Percentiles rank a stretch among this genome's conserved stretches.
Evolutionary conservation across 1,140 invertebrate genomes (phyloP).

Genomic region (Trichomalopsis sarcophagae): DNA sequence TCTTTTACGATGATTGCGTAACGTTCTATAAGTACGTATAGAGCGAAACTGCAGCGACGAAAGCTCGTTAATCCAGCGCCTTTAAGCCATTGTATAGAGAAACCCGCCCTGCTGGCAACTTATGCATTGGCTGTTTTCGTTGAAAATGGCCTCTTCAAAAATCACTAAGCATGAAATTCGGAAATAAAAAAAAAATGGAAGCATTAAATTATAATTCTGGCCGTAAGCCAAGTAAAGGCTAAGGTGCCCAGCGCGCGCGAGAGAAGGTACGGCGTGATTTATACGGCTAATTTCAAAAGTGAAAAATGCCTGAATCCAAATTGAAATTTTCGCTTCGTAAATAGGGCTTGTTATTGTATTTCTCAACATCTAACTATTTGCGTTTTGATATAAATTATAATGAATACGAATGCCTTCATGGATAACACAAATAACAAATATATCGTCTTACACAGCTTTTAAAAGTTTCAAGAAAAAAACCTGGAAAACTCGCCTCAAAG

Average conservation of each 20-base stretch:
- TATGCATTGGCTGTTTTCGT: constrained; percentile 15
- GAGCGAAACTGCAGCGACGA: not conserved
- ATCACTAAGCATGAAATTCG: constrained; percentile 35
- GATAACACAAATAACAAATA: too few species aligned
- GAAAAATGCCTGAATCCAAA: constrained; percentile 32
- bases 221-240: constrained; percentile 2
- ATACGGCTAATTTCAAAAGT: constrained; percentile 29
- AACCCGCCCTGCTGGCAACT: not conserved
- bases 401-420: too few species aligned
- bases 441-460: too few species aligned
- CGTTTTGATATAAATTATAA: too few species aligned
- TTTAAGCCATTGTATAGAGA: not conserved
- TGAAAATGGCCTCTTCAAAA: constrained; percentile 34
- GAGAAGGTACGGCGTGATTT: constrained; percentile 8
- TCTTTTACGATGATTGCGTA: not conserved
- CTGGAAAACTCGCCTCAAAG: not conserved
- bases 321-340: not conserved
- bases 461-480: too few species aligned
- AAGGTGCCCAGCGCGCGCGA: not conserved
- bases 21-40: not conserved
- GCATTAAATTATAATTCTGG: constrained; percentile 39
- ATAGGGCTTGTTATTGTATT: not conserved
- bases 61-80: not conserved
- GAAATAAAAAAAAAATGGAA: constrained; percentile 26
- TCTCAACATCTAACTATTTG: not conserved